Conservation (phyloP, 2,113 vertebrate genomes). For the Plecturocebus donacophilus region DNA sequence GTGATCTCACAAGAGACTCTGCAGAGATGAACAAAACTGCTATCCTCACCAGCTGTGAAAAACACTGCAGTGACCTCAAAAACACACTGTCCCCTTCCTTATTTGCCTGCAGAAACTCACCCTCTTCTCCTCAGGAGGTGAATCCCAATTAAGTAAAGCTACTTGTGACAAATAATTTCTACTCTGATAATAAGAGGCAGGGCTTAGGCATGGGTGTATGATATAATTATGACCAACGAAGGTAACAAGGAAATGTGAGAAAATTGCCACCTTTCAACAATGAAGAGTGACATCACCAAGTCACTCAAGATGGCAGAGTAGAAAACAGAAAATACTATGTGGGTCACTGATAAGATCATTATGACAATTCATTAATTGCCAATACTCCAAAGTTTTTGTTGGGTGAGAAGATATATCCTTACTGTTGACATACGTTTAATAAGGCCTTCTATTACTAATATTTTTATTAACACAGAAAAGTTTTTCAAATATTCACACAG, state of each 20-base stretch:
- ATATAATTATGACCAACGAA: neutral
- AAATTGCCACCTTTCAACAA: neutral
- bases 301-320: neutral
- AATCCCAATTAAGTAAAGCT: neutral
- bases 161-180: neutral
- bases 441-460: neutral
- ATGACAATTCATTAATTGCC: neutral
- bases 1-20: neutral
- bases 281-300: neutral
- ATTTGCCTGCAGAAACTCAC: neutral
- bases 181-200: neutral
- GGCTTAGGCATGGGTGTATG: neutral
- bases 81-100: neutral
- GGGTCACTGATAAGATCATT: neutral
- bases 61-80: neutral
- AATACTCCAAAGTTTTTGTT: neutral
- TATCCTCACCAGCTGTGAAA: neutral
- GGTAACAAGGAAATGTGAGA: neutral
- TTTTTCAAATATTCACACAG: neutral
- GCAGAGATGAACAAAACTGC: neutral
- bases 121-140: neutral
- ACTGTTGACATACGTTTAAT: neutral
- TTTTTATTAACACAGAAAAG: neutral
- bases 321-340: neutral
- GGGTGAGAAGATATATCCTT: neutral